Percentiles rank a stretch among this genome's conserved stretches.
Conservation (phyloP, 2,113 vertebrate genomes). For the Aldabrachelys gigantea region DNA sequence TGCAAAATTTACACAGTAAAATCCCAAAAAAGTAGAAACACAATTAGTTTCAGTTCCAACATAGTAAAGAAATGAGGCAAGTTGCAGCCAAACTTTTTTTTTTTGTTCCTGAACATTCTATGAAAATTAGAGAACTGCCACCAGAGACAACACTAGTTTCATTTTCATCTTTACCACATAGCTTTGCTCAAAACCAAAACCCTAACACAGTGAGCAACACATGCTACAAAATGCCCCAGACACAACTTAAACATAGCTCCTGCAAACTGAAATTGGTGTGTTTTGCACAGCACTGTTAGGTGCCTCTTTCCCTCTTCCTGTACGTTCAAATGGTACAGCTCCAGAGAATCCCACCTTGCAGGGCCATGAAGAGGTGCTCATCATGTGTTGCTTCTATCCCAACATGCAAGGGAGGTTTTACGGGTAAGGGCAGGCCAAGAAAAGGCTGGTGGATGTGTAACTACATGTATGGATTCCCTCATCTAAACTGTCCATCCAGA, state of each 20-base stretch:
- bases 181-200: neutral
- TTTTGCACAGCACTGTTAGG: neutral
- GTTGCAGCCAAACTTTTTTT: neutral
- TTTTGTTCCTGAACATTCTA: conserved; percentile 17
- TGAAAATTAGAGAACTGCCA: neutral
- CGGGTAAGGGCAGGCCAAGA: neutral
- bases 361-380: neutral
- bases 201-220: neutral
- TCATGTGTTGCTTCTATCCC: accelerated
- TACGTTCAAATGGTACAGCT: neutral
- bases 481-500: neutral
- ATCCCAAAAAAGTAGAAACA: conserved; percentile 4
- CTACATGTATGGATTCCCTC: neutral
- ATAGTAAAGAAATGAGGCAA: conserved; percentile 47
- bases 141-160: neutral
- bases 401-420: accelerated
- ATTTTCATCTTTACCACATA: neutral
- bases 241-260: neutral
- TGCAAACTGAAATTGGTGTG: neutral
- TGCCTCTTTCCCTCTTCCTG: neutral
- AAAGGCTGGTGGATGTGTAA: accelerated
- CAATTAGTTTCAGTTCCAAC: conserved; percentile 42
- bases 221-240: neutral
- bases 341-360: neutral
- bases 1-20: conserved; percentile 8